Evolutionary conservation across 1,140 invertebrate genomes (phyloP).

Genomic region (Pseudoatta argentina): DNA sequence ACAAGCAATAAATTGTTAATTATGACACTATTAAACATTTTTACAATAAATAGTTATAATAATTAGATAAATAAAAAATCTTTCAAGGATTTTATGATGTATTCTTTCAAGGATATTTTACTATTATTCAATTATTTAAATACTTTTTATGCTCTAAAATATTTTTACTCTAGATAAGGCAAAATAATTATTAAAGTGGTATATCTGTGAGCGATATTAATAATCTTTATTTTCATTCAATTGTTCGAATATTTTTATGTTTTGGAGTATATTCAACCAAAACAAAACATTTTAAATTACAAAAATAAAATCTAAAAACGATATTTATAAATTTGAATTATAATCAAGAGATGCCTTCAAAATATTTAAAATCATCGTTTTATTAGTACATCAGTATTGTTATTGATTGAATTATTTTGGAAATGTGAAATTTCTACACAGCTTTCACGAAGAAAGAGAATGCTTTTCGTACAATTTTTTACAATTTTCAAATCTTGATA

Average conservation of each 20-base stretch:
- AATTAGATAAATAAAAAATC: not conserved
- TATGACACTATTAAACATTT: not conserved
- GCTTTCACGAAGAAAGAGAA: not conserved
- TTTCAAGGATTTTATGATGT: not conserved
- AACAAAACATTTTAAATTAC: not conserved
- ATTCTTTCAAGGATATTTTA: not conserved
- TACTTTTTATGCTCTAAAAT: not conserved
- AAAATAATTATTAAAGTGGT: not conserved
- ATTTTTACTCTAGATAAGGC: not conserved
- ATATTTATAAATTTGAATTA: conserved; percentile 21
- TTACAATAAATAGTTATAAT: conserved; percentile 5
- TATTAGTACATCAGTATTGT: not conserved
- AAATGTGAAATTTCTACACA: not conserved
- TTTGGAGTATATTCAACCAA: not conserved
- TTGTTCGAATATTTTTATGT: not conserved
- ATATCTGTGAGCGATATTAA: not conserved
- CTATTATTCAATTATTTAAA: not conserved
- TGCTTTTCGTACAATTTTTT: not conserved
- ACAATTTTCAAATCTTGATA: not conserved
- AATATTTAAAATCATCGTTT: not conserved
- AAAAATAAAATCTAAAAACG: not conserved
- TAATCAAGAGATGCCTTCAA: not conserved
- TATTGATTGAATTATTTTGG: conserved; percentile 15
- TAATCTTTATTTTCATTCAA: not conserved
- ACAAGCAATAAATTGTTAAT: not conserved